These are phyloP conservation scores for Sorex maritimensis DNA, from an alignment of 2,797 vertebrate genomes.

Conservation along the genomic window DNA sequence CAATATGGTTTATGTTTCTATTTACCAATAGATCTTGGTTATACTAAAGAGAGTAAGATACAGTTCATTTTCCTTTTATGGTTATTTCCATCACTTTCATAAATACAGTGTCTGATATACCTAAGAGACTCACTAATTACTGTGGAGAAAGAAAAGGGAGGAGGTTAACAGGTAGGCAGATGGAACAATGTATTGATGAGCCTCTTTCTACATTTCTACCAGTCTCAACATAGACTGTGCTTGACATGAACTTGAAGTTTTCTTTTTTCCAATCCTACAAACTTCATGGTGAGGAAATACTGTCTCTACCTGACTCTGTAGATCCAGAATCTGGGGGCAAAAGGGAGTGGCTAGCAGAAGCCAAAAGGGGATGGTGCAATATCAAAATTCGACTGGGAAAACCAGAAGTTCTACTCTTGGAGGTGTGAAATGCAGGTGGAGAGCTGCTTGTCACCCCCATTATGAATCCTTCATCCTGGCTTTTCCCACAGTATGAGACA, in stretches of 20 bases:
- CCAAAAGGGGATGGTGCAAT: not conserved
- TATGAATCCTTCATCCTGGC: not conserved
- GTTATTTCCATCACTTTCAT: not conserved
- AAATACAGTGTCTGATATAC: not conserved
- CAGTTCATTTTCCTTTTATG: not conserved
- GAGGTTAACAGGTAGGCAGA: not conserved
- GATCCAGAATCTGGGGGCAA: not conserved
- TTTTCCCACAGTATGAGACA: not conserved
- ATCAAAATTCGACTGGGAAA: conserved; percentile 60
- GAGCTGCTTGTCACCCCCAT: not conserved
- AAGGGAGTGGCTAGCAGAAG: conserved; percentile 7
- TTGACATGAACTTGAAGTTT: conserved; percentile 2
- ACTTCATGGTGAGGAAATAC: not conserved
- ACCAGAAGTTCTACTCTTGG: conserved; percentile 22
- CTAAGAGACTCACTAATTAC: not conserved
- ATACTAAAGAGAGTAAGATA: not conserved
- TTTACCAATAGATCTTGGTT: not conserved
- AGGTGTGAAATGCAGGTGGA: not conserved
- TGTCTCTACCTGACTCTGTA: conserved; percentile 3
- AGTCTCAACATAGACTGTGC: conserved; percentile 22
- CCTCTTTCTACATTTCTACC: not conserved
- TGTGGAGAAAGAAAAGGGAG: not conserved
- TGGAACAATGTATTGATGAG: not conserved
- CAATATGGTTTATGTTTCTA: not conserved
- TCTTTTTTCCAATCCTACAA: conserved; percentile 19